phyloP scores from a whole-genome alignment of 92 coral and sea anemone genomes.

The Parazoanthus atlanticus region DNA sequence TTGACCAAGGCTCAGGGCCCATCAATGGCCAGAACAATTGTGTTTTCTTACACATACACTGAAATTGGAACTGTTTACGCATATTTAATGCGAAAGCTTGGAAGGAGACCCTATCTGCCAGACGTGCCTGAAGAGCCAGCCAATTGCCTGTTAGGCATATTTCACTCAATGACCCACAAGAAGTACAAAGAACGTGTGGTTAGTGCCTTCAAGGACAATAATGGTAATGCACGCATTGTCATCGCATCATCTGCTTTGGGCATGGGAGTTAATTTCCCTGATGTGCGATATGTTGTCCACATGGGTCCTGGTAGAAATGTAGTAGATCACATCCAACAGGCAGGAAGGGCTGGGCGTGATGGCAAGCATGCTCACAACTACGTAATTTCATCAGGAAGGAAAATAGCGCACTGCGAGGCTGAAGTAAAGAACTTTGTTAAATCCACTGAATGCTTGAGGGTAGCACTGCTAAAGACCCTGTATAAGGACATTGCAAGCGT shows the following conservation, averaged over 20 bases:
- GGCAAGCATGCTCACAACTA: slow-evolving; percentile 23
- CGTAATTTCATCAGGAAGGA: slow-evolving; percentile 7
- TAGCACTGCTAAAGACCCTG: slow-evolving; percentile 34
- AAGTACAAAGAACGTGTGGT: slow-evolving; percentile 36
- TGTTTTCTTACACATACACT: slow-evolving; percentile 36
- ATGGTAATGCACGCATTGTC: slow-evolving; percentile 38
- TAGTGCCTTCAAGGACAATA: slow-evolving; percentile 16
- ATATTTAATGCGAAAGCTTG: slow-evolving; percentile 15
- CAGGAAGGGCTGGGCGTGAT: slow-evolving; percentile 49
- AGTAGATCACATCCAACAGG: slow-evolving; percentile 34
- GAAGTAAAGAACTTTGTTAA: slow-evolving; percentile 34
- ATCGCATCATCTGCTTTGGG: slow-evolving; percentile 49
- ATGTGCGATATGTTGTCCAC: slow-evolving; percentile 46
- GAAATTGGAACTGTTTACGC: slow-evolving; percentile 27
- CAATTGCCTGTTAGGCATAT: slow-evolving; percentile 28
- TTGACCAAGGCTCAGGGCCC: background rate
- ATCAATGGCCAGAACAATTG: slow-evolving; percentile 34
- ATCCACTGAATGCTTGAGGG: slow-evolving; percentile 4
- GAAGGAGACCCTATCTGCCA: background rate
- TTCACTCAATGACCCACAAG: slow-evolving; percentile 25
- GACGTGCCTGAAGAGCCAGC: slow-evolving; percentile 21
- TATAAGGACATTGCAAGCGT: background rate
- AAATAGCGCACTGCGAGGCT: slow-evolving; percentile 31
- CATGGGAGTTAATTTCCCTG: slow-evolving; percentile 44
- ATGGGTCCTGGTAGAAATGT: slow-evolving; percentile 44